Conservation (phyloP, 1,140 invertebrate species). For the Hesperophylax magnus region DNA sequence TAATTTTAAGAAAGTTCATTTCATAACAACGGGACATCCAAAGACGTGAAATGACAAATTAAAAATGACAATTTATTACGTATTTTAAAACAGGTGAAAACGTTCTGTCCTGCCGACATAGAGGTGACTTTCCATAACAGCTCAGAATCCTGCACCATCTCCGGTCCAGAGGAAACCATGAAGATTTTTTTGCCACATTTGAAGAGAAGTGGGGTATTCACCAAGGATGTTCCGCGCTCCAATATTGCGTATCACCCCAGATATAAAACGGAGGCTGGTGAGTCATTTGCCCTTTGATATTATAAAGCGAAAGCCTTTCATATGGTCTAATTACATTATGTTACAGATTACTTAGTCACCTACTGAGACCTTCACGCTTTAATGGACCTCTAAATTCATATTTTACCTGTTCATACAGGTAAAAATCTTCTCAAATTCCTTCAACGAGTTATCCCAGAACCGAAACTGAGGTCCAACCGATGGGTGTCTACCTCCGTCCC, state of each 20-base stretch:
- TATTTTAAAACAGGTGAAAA: slow-evolving; percentile 61
- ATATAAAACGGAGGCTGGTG: slow-evolving; percentile 81
- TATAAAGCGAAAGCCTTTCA: not conserved
- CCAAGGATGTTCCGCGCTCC: slow-evolving; percentile 84
- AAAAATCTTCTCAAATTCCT: slow-evolving; percentile 77
- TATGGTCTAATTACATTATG: no score
- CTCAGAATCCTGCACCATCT: slow-evolving; percentile 87
- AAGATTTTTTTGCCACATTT: slow-evolving; percentile 78
- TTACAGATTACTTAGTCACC: no score
- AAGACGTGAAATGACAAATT: no score
- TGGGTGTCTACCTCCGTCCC: slow-evolving; percentile 87
- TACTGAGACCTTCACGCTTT: not conserved
- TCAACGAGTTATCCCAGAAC: slow-evolving; percentile 75
- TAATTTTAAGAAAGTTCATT: no score
- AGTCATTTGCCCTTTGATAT: slow-evolving; percentile 36
- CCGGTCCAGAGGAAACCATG: slow-evolving; percentile 83
- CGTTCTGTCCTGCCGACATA: slow-evolving; percentile 76
- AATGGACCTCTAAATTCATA: not conserved
- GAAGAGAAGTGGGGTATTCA: slow-evolving; percentile 84
- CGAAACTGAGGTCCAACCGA: slow-evolving; percentile 77
- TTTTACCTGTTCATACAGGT: no score
- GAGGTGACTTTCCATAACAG: slow-evolving; percentile 91
- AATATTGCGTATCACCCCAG: slow-evolving; percentile 90
- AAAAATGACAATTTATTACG: no score
- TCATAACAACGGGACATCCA: no score